Evolutionary conservation across 2,797 vertebrate genomes (phyloP).

Genomic region (Gambusia yucatana): DNA sequence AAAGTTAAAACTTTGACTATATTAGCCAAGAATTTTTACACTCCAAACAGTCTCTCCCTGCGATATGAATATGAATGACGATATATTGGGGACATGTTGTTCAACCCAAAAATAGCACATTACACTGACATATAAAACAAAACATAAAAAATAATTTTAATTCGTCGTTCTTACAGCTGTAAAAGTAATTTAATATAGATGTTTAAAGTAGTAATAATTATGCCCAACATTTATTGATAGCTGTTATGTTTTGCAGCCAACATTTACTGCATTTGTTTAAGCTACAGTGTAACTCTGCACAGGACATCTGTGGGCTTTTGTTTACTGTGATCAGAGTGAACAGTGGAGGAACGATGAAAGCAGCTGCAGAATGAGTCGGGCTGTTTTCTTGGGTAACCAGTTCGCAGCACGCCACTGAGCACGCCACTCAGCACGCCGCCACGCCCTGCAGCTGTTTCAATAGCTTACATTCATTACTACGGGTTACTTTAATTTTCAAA

Average conservation of each 20-base stretch:
- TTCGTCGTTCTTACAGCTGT: background rate
- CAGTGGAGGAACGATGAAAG: background rate
- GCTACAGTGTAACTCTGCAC: background rate
- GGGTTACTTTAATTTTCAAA: background rate
- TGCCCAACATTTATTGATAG: background rate
- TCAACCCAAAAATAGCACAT: background rate
- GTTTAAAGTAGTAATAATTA: background rate
- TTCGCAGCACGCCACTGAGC: background rate
- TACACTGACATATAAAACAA: background rate
- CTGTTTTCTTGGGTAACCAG: background rate
- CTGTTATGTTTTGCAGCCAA: background rate
- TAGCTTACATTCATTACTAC: background rate
- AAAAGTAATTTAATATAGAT: background rate
- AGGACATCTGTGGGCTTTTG: background rate
- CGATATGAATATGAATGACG: background rate
- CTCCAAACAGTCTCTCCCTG: background rate
- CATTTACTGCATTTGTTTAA: background rate
- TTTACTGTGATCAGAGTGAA: background rate
- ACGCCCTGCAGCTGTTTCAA: background rate
- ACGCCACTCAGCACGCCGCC: background rate
- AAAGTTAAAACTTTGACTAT: background rate
- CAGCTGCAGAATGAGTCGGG: background rate
- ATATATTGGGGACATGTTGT: background rate
- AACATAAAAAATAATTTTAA: background rate
- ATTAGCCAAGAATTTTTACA: background rate